A percentile compares a stretch with the other conserved stretches of the same genome.
Conservation (phyloP, 2,113 vertebrate genomes). For the Myrmecophaga tridactyla region DNA sequence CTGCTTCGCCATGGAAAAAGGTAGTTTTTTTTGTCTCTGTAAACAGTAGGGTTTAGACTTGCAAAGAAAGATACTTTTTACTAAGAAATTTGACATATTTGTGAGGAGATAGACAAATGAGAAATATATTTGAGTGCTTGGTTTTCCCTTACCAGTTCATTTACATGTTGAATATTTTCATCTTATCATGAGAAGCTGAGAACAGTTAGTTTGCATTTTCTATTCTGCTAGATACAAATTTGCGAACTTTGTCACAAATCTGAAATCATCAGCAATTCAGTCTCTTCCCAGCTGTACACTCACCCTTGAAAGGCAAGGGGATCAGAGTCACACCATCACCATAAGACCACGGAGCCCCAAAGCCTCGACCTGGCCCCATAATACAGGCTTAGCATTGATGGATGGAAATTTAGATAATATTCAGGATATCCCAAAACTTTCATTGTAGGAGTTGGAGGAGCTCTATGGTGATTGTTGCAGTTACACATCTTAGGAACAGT, state of each 20-base stretch:
- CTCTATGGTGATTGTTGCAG: too few species aligned
- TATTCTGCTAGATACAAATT: not conserved
- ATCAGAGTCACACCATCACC: not conserved
- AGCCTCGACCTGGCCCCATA: not conserved
- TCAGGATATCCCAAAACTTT: not conserved
- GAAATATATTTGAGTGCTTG: not conserved
- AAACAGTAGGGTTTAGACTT: not conserved
- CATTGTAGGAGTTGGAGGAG: too few species aligned
- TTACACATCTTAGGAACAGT: too few species aligned
- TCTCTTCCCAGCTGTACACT: not conserved
- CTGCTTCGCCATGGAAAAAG: constrained; percentile 88
- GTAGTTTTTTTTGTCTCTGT: constrained; percentile 71
- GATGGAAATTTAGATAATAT: not conserved
- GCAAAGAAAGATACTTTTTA: not conserved
- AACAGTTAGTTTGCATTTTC: not conserved
- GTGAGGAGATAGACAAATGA: not conserved
- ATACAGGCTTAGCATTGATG: not conserved
- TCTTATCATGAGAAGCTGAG: not conserved
- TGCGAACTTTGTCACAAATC: not conserved
- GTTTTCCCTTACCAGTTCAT: not conserved
- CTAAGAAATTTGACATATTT: not conserved
- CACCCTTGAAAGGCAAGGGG: not conserved
- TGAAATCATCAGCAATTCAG: not conserved
- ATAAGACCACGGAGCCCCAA: not conserved
- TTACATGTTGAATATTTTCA: not conserved